Percentiles rank a stretch among this genome's conserved stretches.
Evolutionary conservation across 2,797 vertebrate genomes (phyloP).

Genomic region (Lagocephalus sceleratus): DNA sequence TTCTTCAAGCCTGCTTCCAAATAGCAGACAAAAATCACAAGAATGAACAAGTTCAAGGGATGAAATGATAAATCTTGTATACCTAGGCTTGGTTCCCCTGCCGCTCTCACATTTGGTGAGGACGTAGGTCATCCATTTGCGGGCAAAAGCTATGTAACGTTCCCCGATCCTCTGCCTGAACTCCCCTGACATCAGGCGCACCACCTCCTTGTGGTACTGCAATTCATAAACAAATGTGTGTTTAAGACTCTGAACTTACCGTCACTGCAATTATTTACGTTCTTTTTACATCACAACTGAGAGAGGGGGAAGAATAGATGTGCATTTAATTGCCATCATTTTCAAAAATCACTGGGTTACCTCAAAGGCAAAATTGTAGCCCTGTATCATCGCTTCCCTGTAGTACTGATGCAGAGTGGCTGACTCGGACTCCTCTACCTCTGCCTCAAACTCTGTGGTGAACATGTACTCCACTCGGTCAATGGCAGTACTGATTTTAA

Average conservation of each 20-base stretch:
- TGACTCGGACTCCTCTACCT: constrained; percentile 92
- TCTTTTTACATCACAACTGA: not conserved
- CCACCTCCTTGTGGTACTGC: constrained; percentile 99
- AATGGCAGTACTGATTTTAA: constrained; percentile 90
- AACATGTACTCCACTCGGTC: constrained; percentile 95
- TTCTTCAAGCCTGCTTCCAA: not conserved
- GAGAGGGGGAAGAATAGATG: not conserved
- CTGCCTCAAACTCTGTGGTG: constrained; percentile 89
- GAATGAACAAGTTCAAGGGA: not conserved
- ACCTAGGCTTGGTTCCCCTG: constrained; percentile 96
- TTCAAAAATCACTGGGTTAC: constrained; percentile 58
- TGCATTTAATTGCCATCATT: not conserved
- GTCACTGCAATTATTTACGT: constrained; percentile 1
- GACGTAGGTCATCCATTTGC: constrained; percentile 99
- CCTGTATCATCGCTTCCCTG: constrained; percentile 97
- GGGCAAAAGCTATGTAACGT: constrained; percentile 93
- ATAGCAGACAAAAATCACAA: not conserved
- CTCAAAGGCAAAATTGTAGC: constrained; percentile 99
- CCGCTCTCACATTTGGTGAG: constrained; percentile 99
- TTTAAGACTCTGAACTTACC: not conserved
- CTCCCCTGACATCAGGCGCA: constrained; percentile 97
- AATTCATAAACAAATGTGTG: constrained; percentile 1
- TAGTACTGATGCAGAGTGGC: constrained; percentile 94
- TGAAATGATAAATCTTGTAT: constrained; percentile 25
- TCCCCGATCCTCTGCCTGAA: constrained; percentile 96